These are phyloP conservation scores for Lasioglossum figueresi DNA, from an alignment of 2,888 invertebrate genomes.

Conservation along the genomic window DNA sequence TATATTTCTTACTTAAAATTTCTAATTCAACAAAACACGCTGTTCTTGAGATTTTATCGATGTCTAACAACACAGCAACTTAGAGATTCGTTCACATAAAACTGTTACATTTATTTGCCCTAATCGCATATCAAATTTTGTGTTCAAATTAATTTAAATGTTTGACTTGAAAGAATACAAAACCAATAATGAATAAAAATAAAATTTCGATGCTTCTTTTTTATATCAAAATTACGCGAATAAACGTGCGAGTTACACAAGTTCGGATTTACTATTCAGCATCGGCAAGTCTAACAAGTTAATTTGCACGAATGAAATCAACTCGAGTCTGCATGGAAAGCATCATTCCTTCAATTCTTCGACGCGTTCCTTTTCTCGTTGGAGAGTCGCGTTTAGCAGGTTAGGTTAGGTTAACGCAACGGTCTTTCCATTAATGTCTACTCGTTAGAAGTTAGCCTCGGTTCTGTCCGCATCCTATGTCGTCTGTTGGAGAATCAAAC, in stretches of 20 bases:
- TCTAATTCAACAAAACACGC: no score
- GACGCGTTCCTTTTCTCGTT: conserved; percentile 10
- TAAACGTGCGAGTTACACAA: not conserved
- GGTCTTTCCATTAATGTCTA: conserved; percentile 44
- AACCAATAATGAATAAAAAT: not conserved
- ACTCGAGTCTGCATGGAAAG: conserved; percentile 11
- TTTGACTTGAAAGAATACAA: not conserved
- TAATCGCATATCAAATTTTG: not conserved
- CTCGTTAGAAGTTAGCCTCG: conserved; percentile 39
- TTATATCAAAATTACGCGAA: not conserved
- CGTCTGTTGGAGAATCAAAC: conserved; percentile 19
- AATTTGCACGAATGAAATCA: conserved; percentile 35
- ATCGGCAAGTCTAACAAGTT: not conserved
- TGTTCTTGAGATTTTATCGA: no score
- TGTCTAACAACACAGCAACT: no score
- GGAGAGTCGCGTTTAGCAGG: conserved; percentile 24
- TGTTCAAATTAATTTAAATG: not conserved
- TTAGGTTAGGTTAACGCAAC: conserved; percentile 40
- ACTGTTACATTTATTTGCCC: not conserved
- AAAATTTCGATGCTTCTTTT: not conserved
- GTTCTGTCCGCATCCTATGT: conserved; percentile 12
- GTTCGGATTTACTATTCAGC: not conserved
- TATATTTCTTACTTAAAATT: no score
- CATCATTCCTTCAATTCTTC: conserved; percentile 11
- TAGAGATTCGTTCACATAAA: not conserved